A percentile compares a stretch with the other conserved stretches of the same genome.
phyloP scores from a whole-genome alignment of 2,113 vertebrate species.

The Oryzias celebensis region DNA sequence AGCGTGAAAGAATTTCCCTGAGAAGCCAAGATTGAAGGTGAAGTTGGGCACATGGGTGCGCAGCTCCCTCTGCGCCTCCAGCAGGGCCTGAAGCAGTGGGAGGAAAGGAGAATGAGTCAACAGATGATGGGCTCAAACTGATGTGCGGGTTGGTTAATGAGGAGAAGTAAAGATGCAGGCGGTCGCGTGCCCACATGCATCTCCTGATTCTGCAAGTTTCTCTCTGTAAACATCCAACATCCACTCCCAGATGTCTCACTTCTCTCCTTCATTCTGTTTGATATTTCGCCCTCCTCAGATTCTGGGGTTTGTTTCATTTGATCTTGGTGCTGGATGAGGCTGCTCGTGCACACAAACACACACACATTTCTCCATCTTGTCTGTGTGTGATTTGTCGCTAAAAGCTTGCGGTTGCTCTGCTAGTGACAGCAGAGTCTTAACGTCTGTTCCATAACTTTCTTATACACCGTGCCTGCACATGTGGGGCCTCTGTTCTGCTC shows the following conservation, averaged over 20 bases:
- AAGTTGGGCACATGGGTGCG: slow-evolving; percentile 94
- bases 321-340: slow-evolving; percentile 56
- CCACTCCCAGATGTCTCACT: slow-evolving; percentile 58
- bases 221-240: slow-evolving; percentile 63
- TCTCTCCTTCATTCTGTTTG: slow-evolving; percentile 65
- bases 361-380: slow-evolving; percentile 37
- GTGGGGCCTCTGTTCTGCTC: slow-evolving; percentile 57
- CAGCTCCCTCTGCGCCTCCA: slow-evolving; percentile 90
- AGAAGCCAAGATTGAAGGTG: slow-evolving; percentile 99
- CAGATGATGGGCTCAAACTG: slow-evolving; percentile 9
- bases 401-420: slow-evolving; percentile 52
- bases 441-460: slow-evolving; percentile 41
- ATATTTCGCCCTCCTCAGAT: slow-evolving; percentile 68
- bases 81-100: slow-evolving; percentile 82
- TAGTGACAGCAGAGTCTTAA: slow-evolving; percentile 47
- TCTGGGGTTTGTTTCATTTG: slow-evolving; percentile 72
- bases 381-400: slow-evolving; percentile 56
- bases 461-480: slow-evolving; percentile 45
- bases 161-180: slow-evolving; percentile 18
- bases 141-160: slow-evolving; percentile 39
- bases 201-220: slow-evolving; percentile 57
- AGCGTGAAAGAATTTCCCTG: slow-evolving; percentile 98
- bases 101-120: slow-evolving; percentile 35
- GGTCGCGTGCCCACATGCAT: slow-evolving; percentile 39
- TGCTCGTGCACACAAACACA: slow-evolving; percentile 28